Evolutionary conservation across 2,888 invertebrate species (phyloP).

Genomic region (Ferrisia virgata): DNA sequence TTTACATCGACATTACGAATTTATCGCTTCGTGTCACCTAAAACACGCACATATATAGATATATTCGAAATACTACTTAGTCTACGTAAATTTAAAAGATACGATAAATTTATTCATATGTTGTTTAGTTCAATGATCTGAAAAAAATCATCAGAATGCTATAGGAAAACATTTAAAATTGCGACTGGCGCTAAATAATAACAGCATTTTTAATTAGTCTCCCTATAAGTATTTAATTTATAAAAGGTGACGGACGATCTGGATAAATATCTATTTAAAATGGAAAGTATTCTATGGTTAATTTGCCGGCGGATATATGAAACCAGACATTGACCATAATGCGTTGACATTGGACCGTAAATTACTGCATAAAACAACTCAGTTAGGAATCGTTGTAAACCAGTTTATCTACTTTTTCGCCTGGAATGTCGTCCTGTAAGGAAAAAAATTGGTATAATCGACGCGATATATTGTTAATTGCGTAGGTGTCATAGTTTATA

Average conservation of each 20-base stretch:
- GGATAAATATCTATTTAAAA: conserved; percentile 16
- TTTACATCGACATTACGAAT: too few species aligned
- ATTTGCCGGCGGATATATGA: background rate
- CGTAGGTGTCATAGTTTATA: conserved; percentile 3
- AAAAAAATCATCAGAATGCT: background rate
- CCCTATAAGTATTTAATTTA: background rate
- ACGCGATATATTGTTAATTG: conserved; percentile 27
- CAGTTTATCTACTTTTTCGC: conserved; percentile 33
- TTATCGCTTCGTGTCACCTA: too few species aligned
- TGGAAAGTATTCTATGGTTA: background rate
- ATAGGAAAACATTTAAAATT: background rate
- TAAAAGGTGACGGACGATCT: conserved; percentile 6
- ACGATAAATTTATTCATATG: background rate
- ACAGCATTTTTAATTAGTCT: conserved; percentile 12
- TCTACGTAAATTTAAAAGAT: background rate
- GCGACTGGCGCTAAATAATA: background rate
- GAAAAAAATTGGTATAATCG: conserved; percentile 18
- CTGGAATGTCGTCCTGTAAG: conserved; percentile 3
- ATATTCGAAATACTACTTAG: background rate
- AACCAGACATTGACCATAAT: conserved; percentile 29
- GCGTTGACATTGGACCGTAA: conserved; percentile 23
- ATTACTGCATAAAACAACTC: conserved; percentile 27
- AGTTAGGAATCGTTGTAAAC: conserved; percentile 22
- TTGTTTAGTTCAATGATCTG: background rate
- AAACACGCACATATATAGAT: too few species aligned